A percentile compares a stretch with the other conserved stretches of the same genome.
Conservation (phyloP, 1,140 invertebrate species). For the Trichonephila clavata region DNA sequence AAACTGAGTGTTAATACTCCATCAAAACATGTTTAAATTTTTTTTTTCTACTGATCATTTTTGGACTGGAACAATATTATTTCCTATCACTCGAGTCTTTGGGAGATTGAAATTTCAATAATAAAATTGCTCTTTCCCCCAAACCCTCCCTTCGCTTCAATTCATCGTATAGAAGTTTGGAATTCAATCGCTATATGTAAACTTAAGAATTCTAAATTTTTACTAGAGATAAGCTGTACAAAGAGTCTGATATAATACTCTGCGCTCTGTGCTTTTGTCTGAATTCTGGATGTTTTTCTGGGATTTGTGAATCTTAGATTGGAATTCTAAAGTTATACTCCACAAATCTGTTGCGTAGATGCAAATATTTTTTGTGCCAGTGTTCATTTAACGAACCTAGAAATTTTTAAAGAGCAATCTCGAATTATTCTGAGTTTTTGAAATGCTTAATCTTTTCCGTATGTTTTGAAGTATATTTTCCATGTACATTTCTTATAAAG, state of each 20-base stretch:
- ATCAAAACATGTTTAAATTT: slow-evolving; percentile 71
- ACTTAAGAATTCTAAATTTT: slow-evolving; percentile 35
- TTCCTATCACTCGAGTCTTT: slow-evolving; percentile 20
- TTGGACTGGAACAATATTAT: slow-evolving; percentile 65
- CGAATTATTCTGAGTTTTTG: too few relatives aligned
- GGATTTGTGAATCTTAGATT: not conserved
- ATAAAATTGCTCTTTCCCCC: slow-evolving; percentile 41
- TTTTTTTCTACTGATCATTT: not conserved
- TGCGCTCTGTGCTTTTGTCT: not conserved
- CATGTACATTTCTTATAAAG: too few relatives aligned
- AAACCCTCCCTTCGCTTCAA: not conserved
- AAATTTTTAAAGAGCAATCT: not conserved
- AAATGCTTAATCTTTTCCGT: too few relatives aligned
- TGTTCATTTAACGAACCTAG: not conserved
- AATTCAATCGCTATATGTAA: slow-evolving; percentile 26
- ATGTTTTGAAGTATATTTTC: too few relatives aligned
- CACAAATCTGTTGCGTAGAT: not conserved
- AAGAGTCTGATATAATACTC: not conserved
- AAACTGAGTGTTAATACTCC: slow-evolving; percentile 67
- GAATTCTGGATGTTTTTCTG: not conserved
- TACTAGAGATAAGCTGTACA: not conserved
- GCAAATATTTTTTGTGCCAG: not conserved
- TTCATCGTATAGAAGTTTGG: slow-evolving; percentile 21
- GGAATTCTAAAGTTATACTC: not conserved
- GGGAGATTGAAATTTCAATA: slow-evolving; percentile 57